A percentile compares a stretch with the other conserved stretches of the same genome.
Evolutionary conservation across 2,888 invertebrate genomes (phyloP).

Genomic region (Dicranocentrus wangi): DNA sequence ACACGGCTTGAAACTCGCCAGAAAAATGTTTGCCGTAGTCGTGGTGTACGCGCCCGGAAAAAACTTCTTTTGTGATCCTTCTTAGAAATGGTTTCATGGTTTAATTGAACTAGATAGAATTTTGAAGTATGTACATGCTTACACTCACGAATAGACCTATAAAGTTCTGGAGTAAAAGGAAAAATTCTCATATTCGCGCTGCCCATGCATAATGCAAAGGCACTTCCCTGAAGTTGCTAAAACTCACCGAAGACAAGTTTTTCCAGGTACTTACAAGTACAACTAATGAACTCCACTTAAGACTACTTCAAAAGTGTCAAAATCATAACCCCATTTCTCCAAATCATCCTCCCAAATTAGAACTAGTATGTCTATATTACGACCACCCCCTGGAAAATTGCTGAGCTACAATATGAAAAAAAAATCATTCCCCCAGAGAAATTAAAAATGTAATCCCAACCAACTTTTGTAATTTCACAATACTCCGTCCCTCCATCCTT

Average conservation of each 20-base stretch:
- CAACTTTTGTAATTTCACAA: slow-evolving; percentile 51
- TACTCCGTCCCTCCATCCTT: neutral
- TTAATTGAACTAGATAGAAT: too few relatives aligned
- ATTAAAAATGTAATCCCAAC: slow-evolving; percentile 54
- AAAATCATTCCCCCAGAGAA: slow-evolving; percentile 53
- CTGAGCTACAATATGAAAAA: slow-evolving; percentile 6
- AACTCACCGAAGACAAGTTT: too few relatives aligned
- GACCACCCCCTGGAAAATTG: slow-evolving; percentile 7
- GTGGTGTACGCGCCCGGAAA: too few relatives aligned
- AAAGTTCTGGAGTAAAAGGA: neutral
- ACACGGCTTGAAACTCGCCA: too few relatives aligned
- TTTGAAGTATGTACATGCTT: neutral
- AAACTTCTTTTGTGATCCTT: too few relatives aligned
- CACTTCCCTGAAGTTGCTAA: neutral
- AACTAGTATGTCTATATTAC: neutral
- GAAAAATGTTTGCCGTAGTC: too few relatives aligned
- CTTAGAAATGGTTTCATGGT: too few relatives aligned
- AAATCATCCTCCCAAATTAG: slow-evolving; percentile 21
- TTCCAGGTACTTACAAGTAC: too few relatives aligned
- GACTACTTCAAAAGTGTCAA: neutral
- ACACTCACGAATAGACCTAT: too few relatives aligned
- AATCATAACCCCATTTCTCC: slow-evolving; percentile 15
- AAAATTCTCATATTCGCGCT: neutral
- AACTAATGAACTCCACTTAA: neutral
- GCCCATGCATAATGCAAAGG: neutral